Evolutionary conservation across 2,888 invertebrate species (phyloP).

Genomic region (Myathropa florea): DNA sequence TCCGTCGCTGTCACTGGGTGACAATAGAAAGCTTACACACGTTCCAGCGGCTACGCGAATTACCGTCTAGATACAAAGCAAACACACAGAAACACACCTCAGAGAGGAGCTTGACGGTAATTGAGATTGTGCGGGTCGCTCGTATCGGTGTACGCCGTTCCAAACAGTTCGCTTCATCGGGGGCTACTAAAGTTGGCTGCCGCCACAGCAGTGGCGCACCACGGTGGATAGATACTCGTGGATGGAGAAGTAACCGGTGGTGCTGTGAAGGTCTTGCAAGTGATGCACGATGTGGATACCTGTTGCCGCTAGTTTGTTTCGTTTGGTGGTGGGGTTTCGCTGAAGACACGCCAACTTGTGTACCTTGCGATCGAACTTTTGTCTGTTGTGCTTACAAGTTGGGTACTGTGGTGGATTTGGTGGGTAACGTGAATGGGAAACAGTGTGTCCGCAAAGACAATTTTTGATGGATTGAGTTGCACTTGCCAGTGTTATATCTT

Average conservation of each 20-base stretch:
- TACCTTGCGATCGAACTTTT: neutral
- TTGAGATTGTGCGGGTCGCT: conserved; percentile 4
- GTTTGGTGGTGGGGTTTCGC: neutral
- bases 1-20: conserved; percentile 28
- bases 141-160: conserved; percentile 37
- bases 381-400: conserved; percentile 6
- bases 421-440: neutral
- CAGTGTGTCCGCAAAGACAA: neutral
- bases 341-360: conserved; percentile 24
- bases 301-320: conserved; percentile 6
- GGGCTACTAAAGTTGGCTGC: conserved; percentile 55
- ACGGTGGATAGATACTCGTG: neutral
- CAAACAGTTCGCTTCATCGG: conserved; percentile 52
- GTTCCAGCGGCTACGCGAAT: conserved; percentile 36
- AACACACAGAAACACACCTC: conserved; percentile 2
- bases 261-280: conserved; percentile 34
- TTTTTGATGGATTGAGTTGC: too few species aligned
- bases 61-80: neutral
- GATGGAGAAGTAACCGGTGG: conserved; percentile 17
- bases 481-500: too few species aligned
- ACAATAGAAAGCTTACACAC: conserved; percentile 61
- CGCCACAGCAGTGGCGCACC: conserved; percentile 17
- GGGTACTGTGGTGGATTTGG: neutral
- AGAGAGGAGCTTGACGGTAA: neutral
- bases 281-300: conserved; percentile 24